Evolutionary conservation across 2,888 invertebrate species (phyloP), one percentile per base, ranked within the genome.

Genomic region (Mesorhabditis sp.): DNA sequence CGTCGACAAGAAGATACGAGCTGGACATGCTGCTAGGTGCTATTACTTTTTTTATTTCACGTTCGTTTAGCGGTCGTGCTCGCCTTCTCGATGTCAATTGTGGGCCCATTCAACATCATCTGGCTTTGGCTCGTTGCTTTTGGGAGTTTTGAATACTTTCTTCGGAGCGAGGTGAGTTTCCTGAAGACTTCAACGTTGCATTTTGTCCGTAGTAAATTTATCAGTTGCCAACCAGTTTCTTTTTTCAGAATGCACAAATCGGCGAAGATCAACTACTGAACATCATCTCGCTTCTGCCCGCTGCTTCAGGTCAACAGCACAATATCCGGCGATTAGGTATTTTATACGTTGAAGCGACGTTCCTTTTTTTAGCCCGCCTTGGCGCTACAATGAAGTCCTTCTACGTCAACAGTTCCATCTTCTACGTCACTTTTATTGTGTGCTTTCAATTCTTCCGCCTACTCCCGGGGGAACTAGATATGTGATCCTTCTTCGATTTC

Each of bases 191-290:
- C n/a, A 50, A 50, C n/a, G 7, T 13, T n/a, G 7, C n/a, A 50
- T 50, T n/a, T 50, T 50, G n/a, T 50, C n/a, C 58, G 58, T 28
- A 28, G n/a, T 50, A 50, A 50, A 10, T 50, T 10, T 50, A 50
- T 13, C 58, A 50, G n/a, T 50, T 50, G 28, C 28, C 28, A 28
- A 28, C 28, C 28, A 28, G 28, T 28, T 28, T 28, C 28, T 28
- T 50, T 13, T 50, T 50, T 50, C n/a, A 50, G 58, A 13, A 10
- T 13, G 7, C 58, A 13, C n/a, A 10, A n/a, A n/a, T 50, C 58
- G 58, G 58, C 58, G 58, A 50, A 50, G n/a, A n/a, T 50, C 58
- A 50, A n/a, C 58, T 50, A 50, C 58, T 50, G 7, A 50, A 50
- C n/a, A n/a, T 50, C 58, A 50, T 50, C n/a, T 50, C 58, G n/a